These are phyloP conservation scores for Sinocyclocheilus maitianheensis DNA, from an alignment of 2,113 vertebrate genomes.

Conservation along the genomic window DNA sequence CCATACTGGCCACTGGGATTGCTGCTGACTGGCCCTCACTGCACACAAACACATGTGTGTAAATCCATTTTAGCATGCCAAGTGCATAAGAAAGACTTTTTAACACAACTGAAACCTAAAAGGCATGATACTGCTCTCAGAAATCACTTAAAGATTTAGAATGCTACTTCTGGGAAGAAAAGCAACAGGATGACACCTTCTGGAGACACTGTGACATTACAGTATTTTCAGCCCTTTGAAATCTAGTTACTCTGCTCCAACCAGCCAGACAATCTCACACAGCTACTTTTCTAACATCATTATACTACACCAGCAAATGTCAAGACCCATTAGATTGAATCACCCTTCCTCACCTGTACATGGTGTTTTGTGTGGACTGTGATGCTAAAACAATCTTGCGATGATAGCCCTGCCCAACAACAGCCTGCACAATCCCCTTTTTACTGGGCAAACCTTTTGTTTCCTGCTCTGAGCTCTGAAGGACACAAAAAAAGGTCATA, in stretches of 20 bases:
- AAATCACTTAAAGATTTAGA: background rate
- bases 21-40: slow-evolving; percentile 97
- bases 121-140: background rate
- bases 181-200: slow-evolving; percentile 27
- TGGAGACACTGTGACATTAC: slow-evolving; percentile 28
- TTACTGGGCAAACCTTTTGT: slow-evolving; percentile 96
- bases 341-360: slow-evolving; percentile 86
- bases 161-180: background rate
- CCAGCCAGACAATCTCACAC: background rate
- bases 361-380: slow-evolving; percentile 91
- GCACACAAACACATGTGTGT: slow-evolving; percentile 40
- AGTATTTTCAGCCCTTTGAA: background rate
- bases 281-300: background rate
- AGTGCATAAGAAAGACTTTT: background rate
- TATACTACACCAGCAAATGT: background rate
- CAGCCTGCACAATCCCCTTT: slow-evolving; percentile 97
- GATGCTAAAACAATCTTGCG: slow-evolving; percentile 96
- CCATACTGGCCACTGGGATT: slow-evolving; percentile 98
- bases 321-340: background rate
- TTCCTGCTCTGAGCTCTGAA: slow-evolving; percentile 93
- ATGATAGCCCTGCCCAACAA: slow-evolving; percentile 96
- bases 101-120: background rate
- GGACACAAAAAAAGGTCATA: background rate
- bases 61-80: background rate
- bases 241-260: background rate